phyloP scores from a whole-genome alignment of 2,888 invertebrate genomes.

The Dynastes hyllus region DNA sequence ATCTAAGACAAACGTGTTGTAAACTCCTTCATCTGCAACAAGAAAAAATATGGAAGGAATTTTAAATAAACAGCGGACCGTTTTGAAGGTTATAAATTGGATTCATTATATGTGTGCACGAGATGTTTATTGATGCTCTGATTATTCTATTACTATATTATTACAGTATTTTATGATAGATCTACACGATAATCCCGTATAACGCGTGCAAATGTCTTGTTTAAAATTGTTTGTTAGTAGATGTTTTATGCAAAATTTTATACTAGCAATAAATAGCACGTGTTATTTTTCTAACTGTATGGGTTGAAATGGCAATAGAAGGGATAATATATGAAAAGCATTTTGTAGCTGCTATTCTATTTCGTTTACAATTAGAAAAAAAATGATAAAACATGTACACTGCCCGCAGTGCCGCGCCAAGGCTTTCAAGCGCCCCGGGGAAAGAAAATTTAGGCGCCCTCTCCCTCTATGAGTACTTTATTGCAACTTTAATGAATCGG shows the following conservation, averaged over 20 bases:
- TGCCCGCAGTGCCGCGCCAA: too few species aligned
- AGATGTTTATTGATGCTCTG: constrained; percentile 29
- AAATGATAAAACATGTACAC: too few species aligned
- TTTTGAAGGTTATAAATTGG: constrained; percentile 11
- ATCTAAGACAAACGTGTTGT: constrained; percentile 90
- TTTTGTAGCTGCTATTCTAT: too few species aligned
- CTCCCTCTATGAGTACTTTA: too few species aligned
- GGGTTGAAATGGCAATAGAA: neutral
- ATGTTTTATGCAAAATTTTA: constrained; percentile 5
- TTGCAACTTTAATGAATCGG: too few species aligned
- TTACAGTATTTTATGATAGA: constrained; percentile 6
- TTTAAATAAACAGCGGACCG: neutral
- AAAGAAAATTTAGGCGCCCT: too few species aligned
- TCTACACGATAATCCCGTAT: neutral
- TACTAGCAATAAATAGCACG: neutral
- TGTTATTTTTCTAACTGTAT: neutral
- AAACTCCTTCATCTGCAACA: constrained; percentile 86
- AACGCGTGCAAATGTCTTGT: neutral
- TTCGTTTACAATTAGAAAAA: too few species aligned
- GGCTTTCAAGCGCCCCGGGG: too few species aligned
- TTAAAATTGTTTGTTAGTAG: neutral
- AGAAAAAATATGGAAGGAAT: constrained; percentile 44
- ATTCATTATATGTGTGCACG: constrained; percentile 2
- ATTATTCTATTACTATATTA: constrained; percentile 5
- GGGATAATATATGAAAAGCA: neutral